These are phyloP conservation scores for Notospermus geniculatus DNA, from an alignment of 1,140 invertebrate genomes.

Conservation along the genomic window DNA sequence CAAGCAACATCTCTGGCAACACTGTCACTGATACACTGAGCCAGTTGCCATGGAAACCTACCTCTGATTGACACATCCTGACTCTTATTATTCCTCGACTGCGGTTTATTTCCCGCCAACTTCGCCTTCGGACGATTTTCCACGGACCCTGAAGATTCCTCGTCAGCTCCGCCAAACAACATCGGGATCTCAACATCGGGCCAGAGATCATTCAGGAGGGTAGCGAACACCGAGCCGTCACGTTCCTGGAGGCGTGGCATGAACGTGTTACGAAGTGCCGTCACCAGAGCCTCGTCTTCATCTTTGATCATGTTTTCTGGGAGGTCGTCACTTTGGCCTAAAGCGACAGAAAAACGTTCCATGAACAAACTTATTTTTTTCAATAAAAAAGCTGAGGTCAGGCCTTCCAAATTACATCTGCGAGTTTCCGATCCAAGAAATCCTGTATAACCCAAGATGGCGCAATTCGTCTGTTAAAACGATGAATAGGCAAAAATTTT, in stretches of 20 bases:
- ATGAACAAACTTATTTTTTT: too few relatives aligned
- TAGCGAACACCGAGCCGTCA: conserved; percentile 46
- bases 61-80: conserved; percentile 38
- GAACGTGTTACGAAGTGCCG: conserved; percentile 44
- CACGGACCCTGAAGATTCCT: conserved; percentile 20
- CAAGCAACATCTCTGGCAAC: too few relatives aligned
- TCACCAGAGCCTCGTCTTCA: conserved; percentile 46
- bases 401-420: too few relatives aligned
- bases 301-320: conserved; percentile 10
- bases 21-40: too few relatives aligned
- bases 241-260: conserved; percentile 37
- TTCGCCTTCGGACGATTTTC: conserved; percentile 26
- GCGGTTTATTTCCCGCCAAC: not conserved
- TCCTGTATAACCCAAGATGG: too few relatives aligned
- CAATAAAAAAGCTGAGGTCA: too few relatives aligned
- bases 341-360: too few relatives aligned
- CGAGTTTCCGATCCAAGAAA: too few relatives aligned
- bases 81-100: conserved; percentile 27
- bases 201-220: conserved; percentile 44
- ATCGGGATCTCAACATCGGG: conserved; percentile 44
- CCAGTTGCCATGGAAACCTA: too few relatives aligned
- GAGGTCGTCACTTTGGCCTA: not conserved
- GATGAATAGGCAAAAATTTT: too few relatives aligned
- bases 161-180: conserved; percentile 38
- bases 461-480: too few relatives aligned